These are phyloP conservation scores for Todus mexicanus DNA, from an alignment of 2,797 vertebrate species.

Conservation along the genomic window DNA sequence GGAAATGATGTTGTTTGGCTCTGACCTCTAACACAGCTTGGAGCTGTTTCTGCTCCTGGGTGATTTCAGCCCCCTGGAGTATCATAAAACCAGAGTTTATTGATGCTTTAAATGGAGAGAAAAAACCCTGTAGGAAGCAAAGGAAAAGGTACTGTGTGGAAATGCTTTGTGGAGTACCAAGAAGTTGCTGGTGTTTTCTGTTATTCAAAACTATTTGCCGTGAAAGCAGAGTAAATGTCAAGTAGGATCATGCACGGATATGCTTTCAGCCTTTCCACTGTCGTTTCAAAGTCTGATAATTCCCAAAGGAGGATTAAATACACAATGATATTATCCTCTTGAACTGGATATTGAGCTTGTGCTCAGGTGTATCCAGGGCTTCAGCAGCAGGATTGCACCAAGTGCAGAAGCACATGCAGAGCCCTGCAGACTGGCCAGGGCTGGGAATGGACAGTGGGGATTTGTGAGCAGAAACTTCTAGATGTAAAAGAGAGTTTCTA, in stretches of 20 bases:
- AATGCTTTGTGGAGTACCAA: background rate
- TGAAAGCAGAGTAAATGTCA: constrained; percentile 66
- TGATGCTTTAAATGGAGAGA: constrained; percentile 2
- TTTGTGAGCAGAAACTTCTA: background rate
- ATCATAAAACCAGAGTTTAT: background rate
- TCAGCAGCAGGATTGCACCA: background rate
- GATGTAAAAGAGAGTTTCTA: background rate
- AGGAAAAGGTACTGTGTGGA: constrained; percentile 3
- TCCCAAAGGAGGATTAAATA: constrained; percentile 45
- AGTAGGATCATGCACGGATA: constrained; percentile 5
- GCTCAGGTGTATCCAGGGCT: background rate
- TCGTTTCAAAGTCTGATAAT: constrained; percentile 26
- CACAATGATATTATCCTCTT: constrained; percentile 41
- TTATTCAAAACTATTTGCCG: constrained; percentile 51
- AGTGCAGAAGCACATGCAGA: background rate
- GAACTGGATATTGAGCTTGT: background rate
- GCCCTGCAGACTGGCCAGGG: background rate
- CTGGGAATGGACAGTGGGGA: background rate
- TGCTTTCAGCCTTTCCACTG: constrained; percentile 11
- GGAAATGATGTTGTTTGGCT: background rate
- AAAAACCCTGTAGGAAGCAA: background rate
- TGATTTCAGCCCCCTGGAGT: background rate
- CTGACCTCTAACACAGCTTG: background rate
- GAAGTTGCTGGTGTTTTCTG: constrained; percentile 29
- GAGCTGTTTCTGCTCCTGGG: constrained; percentile 3